Evolutionary conservation across 2,888 invertebrate species (phyloP), one percentile per base, ranked within the genome.

Genomic region (Trichogramma dendrolimi): DNA sequence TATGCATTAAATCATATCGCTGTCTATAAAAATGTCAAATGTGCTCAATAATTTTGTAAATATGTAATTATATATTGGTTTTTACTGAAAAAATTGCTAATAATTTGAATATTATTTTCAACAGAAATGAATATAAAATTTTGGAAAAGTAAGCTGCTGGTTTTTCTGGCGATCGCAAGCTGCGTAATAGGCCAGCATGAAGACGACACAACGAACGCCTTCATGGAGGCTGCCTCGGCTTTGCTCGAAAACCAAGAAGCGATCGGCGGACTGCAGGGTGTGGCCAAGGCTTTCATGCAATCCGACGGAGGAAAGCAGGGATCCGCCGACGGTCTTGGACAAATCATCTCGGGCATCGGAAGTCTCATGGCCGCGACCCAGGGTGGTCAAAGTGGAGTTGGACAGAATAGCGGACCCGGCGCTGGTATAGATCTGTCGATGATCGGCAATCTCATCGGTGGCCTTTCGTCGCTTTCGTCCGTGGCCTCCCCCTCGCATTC

Each of bases 241-340:
- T 83, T 91, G 60, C 81, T 91, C 49, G 85, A 87, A 71, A 86
- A 86, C 71, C 85, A 86, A 71, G 71, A 81, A 44, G 71, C 76
- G 7, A 73, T 85, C 53, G 84, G 83, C 0, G 85, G 84, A 1
- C 79, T 91, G 0, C 88, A 88, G 1, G 85, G 84, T 6, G 80
- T 90, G 53, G 81, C 91, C 7, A 87, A 86, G 1, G 84, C 82
- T 42, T 81, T 91, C 54, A 84, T 91, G 83, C 87, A 89, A 69
- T 85, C 87, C 0, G 87, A 86, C 58, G 83, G 83, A 40, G 86
- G 84, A 1, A 85, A 85, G 72, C 84, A 85, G 70, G 72, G 85
- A 46, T 70, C 69, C 10, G 59, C 61, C 4, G 74, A 72, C 43
- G 70, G 72, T 7, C 62, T 78, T 2, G 72, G 73, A n/a, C 75